Base-by-base conservation (phyloP, 2,888 invertebrate species). In the Epsilonema sp. region DNA sequence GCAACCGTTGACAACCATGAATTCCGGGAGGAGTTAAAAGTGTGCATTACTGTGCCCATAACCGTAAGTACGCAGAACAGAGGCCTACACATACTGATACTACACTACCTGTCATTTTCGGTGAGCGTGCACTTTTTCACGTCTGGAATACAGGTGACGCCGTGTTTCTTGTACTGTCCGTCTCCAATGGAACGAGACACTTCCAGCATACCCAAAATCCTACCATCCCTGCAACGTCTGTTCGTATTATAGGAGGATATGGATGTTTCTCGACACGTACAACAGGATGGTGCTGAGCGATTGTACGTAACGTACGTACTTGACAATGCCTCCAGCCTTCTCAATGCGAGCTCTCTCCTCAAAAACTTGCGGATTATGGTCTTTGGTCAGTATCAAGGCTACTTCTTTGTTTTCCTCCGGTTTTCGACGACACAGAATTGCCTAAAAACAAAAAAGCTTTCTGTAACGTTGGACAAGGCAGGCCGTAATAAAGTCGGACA, bases 181-280 rank as follows among this genome's bases (percentile, higher is more conserved):
- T 73, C 73, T 11, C 73, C 73, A 31, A 73, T 65, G 2, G 71
- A 70, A 20, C 72, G 59, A 2, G 72, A 71, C 26, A 73, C 70
- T 57, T 73, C 73, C 45, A 73, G 56, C 2, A 63, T 53, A 25
- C 67, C 67, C 53, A 64, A 57, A 2, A 67, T 56, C 37, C 67
- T 55, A 4, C 67, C 67, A 51, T 67, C 65, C 51, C 65, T 66
- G 42, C 16, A 56, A 53, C n/a, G n/a, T n/a, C 11, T 41, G 36
- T 26, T 37, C 16, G 44, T n/a, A n/a, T n/a, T n/a, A n/a, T n/a
- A n/a, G n/a, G n/a, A n/a, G n/a, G n/a, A n/a, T n/a, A n/a, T n/a
- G n/a, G n/a, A 11, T 22, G 16, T 13, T 26, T 11, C 31, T 40
- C 22, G 19, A 40, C 19, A 40, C 22, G 40, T n/a, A 40, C n/a